These are phyloP conservation scores for Pseudochromis fuscus DNA, from an alignment of 2,797 vertebrate species.

Conservation along the genomic window DNA sequence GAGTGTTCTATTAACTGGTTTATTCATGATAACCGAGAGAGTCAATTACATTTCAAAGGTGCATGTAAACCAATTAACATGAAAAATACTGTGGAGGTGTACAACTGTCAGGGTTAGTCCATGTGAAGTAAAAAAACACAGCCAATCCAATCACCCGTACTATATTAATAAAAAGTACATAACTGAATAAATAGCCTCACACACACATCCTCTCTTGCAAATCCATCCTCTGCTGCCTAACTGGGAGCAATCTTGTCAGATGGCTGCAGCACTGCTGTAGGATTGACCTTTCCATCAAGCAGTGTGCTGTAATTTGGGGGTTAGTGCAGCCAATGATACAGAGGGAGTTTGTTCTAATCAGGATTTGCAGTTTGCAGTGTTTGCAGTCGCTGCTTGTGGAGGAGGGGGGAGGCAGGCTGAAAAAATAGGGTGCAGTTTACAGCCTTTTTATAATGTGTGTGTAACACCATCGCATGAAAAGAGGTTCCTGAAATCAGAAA, in stretches of 20 bases:
- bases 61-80: neutral
- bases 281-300: constrained; percentile 76
- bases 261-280: constrained; percentile 56
- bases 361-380: constrained; percentile 22
- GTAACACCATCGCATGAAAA: neutral
- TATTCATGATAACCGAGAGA: neutral
- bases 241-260: constrained; percentile 36
- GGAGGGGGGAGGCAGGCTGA: neutral
- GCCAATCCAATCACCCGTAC: neutral
- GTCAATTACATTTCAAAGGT: constrained; percentile 2
- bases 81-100: neutral
- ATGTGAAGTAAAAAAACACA: neutral
- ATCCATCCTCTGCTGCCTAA: constrained; percentile 17
- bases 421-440: neutral
- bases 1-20: constrained; percentile 10
- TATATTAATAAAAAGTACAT: neutral
- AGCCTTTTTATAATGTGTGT: neutral
- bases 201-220: constrained; percentile 8
- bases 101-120: neutral
- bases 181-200: neutral
- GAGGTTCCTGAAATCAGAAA: neutral
- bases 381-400: neutral
- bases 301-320: constrained; percentile 66
- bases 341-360: constrained; percentile 37
- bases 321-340: constrained; percentile 32